Base-by-base conservation (phyloP, 2,797 vertebrate species). In the Philypnodon macrostomus region DNA sequence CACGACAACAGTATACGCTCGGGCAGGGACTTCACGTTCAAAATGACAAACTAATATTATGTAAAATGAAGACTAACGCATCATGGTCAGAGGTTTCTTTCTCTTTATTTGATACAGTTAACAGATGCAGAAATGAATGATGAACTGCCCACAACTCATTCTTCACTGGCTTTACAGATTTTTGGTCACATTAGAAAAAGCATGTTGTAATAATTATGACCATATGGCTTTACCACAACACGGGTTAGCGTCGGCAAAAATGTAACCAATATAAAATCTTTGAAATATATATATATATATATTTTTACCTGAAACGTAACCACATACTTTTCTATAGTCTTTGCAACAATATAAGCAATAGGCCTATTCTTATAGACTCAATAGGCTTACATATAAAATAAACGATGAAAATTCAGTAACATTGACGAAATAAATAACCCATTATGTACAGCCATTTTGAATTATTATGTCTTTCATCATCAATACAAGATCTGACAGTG, bases 361-460 rank as follows among this genome's bases (percentile, higher is more conserved):
- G 44, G 69, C 26, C 44, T 62, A 61, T 30, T 41, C 36, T 53
- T 60, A 48, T 58, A 48, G 49, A 79, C 69, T 80, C 41, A 33
- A 52, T 58, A 69, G 53, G 40, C 58, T 63, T 49, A 78, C 65
- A 65, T 75, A 67, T 17, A 41, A 80, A 80, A 76, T 54, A 56
- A 79, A 74, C 60, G 48, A 67, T 71, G 69, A 72, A 49, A 49
- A 42, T 50, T 75, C 8, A 78, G 48, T 60, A 72, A 50, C 69
- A 70, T 60, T 78, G 64, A 77, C 68, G 75, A 84, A 84, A 87
- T 84, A 82, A 86, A 86, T 81, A 85, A 65, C 53, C 77, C 50
- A 67, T 68, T n/a, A 77, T 78, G 55, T 80, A 85, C 79, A 83
- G 51, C 48, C 61, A 69, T 60, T 24, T 6, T 13, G 33, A 16